Conservation (phyloP, 2,888 invertebrate genomes). For the Philaethria dido region DNA sequence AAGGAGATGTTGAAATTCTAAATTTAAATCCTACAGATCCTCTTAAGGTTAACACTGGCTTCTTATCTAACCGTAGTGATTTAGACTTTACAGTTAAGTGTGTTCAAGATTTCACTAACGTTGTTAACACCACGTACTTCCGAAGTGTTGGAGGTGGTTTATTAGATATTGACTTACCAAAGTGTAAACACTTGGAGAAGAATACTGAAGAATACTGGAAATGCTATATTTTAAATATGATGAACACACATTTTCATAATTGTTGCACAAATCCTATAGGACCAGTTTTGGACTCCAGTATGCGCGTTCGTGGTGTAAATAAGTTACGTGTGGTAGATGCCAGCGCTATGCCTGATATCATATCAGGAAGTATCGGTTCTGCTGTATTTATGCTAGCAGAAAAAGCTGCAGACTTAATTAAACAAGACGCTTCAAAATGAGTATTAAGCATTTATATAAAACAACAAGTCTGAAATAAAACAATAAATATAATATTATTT, state of each 20-base stretch:
- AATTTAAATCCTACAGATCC: constrained; percentile 72
- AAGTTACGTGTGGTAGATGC: constrained; percentile 86
- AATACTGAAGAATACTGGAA: constrained; percentile 46
- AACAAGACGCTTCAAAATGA: constrained; percentile 50
- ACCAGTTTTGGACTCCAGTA: constrained; percentile 49
- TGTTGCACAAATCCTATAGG: constrained; percentile 55
- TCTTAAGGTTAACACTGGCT: constrained; percentile 47
- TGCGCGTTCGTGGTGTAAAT: constrained; percentile 49
- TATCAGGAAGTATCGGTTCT: constrained; percentile 90
- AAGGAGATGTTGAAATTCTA: constrained; percentile 79
- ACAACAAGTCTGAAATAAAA: too few species aligned
- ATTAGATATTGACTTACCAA: constrained; percentile 45
- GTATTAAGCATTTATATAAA: too few species aligned
- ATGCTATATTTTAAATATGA: constrained; percentile 50
- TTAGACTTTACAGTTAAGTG: constrained; percentile 45
- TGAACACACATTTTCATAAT: constrained; percentile 51
- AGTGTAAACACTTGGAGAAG: constrained; percentile 40
- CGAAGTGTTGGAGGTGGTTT: constrained; percentile 43
- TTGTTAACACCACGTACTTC: constrained; percentile 50
- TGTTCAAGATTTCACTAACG: constrained; percentile 49
- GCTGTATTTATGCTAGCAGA: constrained; percentile 91
- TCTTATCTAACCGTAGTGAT: constrained; percentile 48
- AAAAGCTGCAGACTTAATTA: constrained; percentile 90
- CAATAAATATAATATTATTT: too few species aligned
- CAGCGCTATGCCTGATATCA: constrained; percentile 89